Base-by-base conservation (phyloP, 2,797 vertebrate genomes). In the Hipposideros larvatus region DNA sequence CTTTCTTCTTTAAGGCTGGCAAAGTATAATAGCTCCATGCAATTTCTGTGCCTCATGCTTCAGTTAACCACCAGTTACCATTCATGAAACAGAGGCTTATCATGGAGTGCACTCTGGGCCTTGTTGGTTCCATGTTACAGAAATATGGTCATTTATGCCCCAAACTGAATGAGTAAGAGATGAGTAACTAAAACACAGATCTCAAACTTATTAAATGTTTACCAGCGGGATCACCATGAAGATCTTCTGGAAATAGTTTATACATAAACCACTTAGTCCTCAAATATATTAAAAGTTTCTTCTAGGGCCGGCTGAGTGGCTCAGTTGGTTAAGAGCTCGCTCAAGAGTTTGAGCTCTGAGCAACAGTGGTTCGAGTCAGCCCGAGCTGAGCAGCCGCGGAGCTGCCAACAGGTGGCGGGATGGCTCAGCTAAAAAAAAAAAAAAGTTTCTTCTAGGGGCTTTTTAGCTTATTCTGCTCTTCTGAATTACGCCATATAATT, bases 191-290 rank as follows among this genome's bases (percentile, higher is more conserved):
- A 91, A 85, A 94, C 82, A 94, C 0, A 91, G 63, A 51, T 68
- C 59, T 94, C 46, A n/a, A 4, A 51, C 48, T 93, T 74, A 70
- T 1, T 71, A 61, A 83, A 53, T 94, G 59, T 82, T 75, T 34
- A 71, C 46, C 65, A 85, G 46, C 84, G 70, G 34, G 73, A 63
- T 61, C 48, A 92, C 53, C 51, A 68, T 28, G 59, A 96, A 92
- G 77, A 75, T 70, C 46, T 97, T 87, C 55, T 95, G 26, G 19
- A 59, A 83, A 89, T 11, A 87, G 28, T 89, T 89, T 61, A 83
- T 10, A 90, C 21, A 90, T 14, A 93, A 88, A 75, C 37, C 73
- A 87, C 21, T 84, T 91, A 82, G 63, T 31, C 37, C 26, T 90
- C 87, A 70, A 91, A 75, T 28, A 91, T 51, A 86, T 63, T 70